Base-by-base conservation (phyloP, 2,888 invertebrate genomes). In the Nemotelus nigrinus region DNA sequence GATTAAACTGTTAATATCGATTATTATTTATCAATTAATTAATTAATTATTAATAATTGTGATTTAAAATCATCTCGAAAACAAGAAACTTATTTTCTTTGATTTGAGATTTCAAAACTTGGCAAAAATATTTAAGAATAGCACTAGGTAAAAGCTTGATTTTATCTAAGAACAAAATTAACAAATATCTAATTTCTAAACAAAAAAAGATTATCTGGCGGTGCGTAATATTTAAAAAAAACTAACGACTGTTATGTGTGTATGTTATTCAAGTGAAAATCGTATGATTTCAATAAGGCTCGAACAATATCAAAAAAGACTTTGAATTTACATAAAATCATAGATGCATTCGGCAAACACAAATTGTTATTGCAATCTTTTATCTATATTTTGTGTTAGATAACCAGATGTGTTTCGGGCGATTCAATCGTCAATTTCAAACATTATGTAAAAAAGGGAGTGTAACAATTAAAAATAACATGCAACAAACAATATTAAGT, bases 291-390 rank as follows among this genome's bases (percentile, higher is more conserved):
- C 63, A 63, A 41, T 63, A n/a, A n/a, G 2, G 63, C 63, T 25
- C 25, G 43, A 63, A 7, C 43, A 63, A 41, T n/a, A 41, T 63
- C 63, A 8, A 63, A 63, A n/a, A 43, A 63, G 25, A n/a, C 25
- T 6, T 53, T 53, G 58, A n/a, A 58, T 58, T n/a, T 6, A 25
- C 6, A 58, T n/a, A 45, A 47, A 65, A 65, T 3, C 10, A 50
- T 43, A 10, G 70, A 70, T 70, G 70, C 70, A 70, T 70, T 70
- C 41, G 70, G 70, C 53, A 70, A 70, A 70, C 70, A 70, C 55
- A 55, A 53, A 55, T 1, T 45, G 43, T 65, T 65, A 4, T 65
- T 47, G 25, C 3, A 6, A 39, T 65, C 3, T 25, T 60, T 25
- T 60, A 25, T 39, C 41, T n/a, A 41, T 60, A 43, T 60, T 60